Base-by-base conservation (phyloP, 2,888 invertebrate genomes). In the Sceliomorpha sp. region DNA sequence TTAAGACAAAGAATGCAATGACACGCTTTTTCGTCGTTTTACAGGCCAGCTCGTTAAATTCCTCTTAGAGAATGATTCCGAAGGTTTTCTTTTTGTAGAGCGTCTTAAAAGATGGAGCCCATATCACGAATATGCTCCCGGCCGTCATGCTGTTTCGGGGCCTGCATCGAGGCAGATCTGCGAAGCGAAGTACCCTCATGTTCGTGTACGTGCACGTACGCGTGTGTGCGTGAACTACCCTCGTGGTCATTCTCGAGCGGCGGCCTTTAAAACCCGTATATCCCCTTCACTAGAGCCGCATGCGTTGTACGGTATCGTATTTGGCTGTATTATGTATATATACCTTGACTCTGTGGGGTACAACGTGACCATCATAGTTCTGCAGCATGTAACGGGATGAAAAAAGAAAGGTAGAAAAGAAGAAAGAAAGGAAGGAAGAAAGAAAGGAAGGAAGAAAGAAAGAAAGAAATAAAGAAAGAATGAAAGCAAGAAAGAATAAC, bases 111-210 rank as follows among this genome's bases (percentile, higher is more conserved):
- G 34, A 51, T 50, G 51, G 39, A 58, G 58, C 42, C 53, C 40
- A 48, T 51, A 58, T 70, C 45, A 39, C 44, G 24, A 47, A 24
- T 50, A 47, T 53, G 26, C 56, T 48, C 42, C 15, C 32, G 34
- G 68, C 69, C 60, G 64, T 70, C 66, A 56, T 66, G 62, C 70
- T 66, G 62, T 62, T 70, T 64, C 15, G 60, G 70, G 45, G 26
- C 56, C 59, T 55, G 50, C 39, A 36, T 56, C 60, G 60, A 68
- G 47, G 8, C 66, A 9, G 37, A 26, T 48, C 44, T 45, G 12
- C 10, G 39, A 17, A 45, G 42, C 37, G 24, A 62, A 15, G 48
- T 42, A 44, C 64, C 58, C 51, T 58, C 47, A 48, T 56, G 36
- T 10, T 40, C 20, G 24, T 20, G 27, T n/a, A n/a, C n/a, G n/a